A percentile compares a stretch with the other conserved stretches of the same genome.
Conservation (phyloP, 2,797 vertebrate genomes). For the Acipenser oxyrinchus region DNA sequence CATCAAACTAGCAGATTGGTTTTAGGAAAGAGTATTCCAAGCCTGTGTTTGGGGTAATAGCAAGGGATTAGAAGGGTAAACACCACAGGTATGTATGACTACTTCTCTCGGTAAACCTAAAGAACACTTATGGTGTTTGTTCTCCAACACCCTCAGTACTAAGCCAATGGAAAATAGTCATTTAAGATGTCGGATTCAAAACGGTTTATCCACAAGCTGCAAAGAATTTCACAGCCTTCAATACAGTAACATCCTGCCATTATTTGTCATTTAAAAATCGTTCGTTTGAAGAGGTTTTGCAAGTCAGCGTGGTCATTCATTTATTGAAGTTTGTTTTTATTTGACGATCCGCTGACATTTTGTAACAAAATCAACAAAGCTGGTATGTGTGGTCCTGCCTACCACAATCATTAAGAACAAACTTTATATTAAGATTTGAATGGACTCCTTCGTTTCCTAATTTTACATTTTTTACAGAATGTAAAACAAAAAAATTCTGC, state of each 20-base stretch:
- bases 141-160: not conserved
- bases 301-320: constrained; percentile 34
- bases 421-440: too few relatives aligned
- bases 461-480: constrained; percentile 14
- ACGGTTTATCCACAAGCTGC: constrained; percentile 7
- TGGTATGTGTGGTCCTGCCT: constrained; percentile 14
- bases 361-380: constrained; percentile 28
- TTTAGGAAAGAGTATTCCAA: too few relatives aligned
- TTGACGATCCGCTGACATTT: constrained; percentile 33
- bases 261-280: too few relatives aligned
- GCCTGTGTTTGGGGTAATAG: too few relatives aligned
- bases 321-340: constrained; percentile 22
- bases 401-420: not conserved
- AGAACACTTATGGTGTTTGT: constrained; percentile 9
- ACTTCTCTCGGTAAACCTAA: constrained; percentile 1
- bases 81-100: constrained; percentile 17
- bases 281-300: too few relatives aligned
- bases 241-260: too few relatives aligned
- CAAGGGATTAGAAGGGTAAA: not conserved
- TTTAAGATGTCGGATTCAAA: constrained; percentile 9
- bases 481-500: not conserved
- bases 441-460: constrained; percentile 18
- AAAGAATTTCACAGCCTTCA: not conserved
- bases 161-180: constrained; percentile 15
- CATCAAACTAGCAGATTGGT: too few relatives aligned